phyloP scores from a whole-genome alignment of 2,888 invertebrate genomes.

The Drosophila seclusa region DNA sequence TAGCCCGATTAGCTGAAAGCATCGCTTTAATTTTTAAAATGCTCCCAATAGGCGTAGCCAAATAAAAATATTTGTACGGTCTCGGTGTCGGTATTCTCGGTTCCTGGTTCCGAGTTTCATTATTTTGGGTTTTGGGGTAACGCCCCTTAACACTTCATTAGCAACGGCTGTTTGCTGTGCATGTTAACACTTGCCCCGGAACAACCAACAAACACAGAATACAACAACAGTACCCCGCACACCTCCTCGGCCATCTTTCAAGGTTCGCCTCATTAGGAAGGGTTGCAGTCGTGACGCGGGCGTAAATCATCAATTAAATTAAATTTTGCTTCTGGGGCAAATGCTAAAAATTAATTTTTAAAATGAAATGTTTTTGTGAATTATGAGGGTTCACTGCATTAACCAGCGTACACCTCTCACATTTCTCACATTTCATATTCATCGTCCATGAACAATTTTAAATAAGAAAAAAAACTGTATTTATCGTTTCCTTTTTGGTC shows the following conservation, averaged over 20 bases:
- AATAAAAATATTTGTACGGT: conserved; percentile 11
- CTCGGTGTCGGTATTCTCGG: not conserved
- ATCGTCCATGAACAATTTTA: not conserved
- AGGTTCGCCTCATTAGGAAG: conserved; percentile 55
- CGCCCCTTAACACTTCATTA: conserved; percentile 64
- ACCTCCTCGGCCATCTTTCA: not conserved
- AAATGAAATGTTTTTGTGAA: conserved; percentile 68
- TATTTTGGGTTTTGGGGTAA: conserved; percentile 1
- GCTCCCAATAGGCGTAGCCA: conserved; percentile 33
- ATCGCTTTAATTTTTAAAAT: conserved; percentile 38
- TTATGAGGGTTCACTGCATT: conserved; percentile 62
- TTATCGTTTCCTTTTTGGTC: not conserved
- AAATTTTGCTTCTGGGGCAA: conserved; percentile 69
- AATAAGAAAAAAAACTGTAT: not conserved
- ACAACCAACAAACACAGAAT: conserved; percentile 31
- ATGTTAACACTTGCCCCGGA: conserved; percentile 59
- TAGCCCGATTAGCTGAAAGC: conserved; percentile 39
- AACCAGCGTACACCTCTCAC: not conserved
- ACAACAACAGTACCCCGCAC: conserved; percentile 4
- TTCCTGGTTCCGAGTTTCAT: not conserved
- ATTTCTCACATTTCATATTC: conserved; percentile 2
- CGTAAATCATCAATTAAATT: conserved; percentile 77
- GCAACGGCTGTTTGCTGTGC: conserved; percentile 29
- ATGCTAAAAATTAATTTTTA: conserved; percentile 72
- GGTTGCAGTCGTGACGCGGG: conserved; percentile 53